phyloP scores from a whole-genome alignment of 2,113 vertebrate species.

The Microtus richardsoni region DNA sequence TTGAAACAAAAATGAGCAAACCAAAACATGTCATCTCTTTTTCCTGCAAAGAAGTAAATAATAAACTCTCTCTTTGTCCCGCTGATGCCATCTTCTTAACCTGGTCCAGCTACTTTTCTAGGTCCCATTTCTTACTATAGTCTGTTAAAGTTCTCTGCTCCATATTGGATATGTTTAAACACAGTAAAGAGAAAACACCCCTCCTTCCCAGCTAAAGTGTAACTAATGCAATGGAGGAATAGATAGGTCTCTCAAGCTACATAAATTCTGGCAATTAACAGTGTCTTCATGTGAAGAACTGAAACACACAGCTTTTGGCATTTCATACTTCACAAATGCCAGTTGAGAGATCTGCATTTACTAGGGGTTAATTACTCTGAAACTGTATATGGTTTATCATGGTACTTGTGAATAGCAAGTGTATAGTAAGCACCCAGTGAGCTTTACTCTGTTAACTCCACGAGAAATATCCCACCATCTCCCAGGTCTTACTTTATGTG shows the following conservation, averaged over 20 bases:
- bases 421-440: background rate
- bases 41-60: background rate
- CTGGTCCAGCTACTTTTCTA: background rate
- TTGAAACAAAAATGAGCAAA: slow-evolving; percentile 2
- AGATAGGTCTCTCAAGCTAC: slow-evolving; percentile 7
- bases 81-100: background rate
- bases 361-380: slow-evolving; percentile 37
- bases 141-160: background rate
- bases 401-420: background rate
- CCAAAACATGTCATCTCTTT: background rate
- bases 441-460: background rate
- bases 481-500: background rate
- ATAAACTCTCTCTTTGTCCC: background rate
- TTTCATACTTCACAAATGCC: slow-evolving; percentile 36
- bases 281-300: background rate
- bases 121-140: background rate
- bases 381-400: slow-evolving; percentile 4
- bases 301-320: slow-evolving; percentile 41
- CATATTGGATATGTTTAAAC: background rate
- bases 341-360: slow-evolving; percentile 45
- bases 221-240: background rate
- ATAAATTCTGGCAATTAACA: slow-evolving; percentile 47
- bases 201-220: slow-evolving; percentile 10
- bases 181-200: slow-evolving; percentile 5
- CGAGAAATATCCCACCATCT: background rate